Conservation (phyloP, 2,797 vertebrate genomes). For the Sarcophilus harrisii region DNA sequence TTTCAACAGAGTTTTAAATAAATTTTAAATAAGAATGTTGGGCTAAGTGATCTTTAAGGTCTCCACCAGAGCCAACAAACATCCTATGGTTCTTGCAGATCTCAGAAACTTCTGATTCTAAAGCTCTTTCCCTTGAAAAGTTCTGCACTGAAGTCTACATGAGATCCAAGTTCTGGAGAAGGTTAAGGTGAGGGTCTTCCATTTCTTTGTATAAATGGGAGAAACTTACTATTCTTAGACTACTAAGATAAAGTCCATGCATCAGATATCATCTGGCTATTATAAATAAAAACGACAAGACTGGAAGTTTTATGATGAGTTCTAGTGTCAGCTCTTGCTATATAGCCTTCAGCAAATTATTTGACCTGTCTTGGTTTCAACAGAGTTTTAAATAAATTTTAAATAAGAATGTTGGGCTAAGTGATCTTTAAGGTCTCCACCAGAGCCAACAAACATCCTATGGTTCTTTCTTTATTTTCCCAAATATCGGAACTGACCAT, state of each 20-base stretch:
- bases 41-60: neutral
- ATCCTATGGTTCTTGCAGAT: neutral
- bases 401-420: neutral
- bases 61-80: neutral
- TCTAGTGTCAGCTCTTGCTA: neutral
- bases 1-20: neutral
- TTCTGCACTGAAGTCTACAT: neutral
- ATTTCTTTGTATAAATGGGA: neutral
- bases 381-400: neutral
- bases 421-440: neutral
- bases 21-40: neutral
- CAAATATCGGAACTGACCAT: neutral
- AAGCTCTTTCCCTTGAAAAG: neutral
- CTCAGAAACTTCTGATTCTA: neutral
- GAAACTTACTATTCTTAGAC: neutral
- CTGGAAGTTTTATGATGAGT: neutral
- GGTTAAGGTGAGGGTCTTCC: neutral
- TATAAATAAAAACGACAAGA: neutral
- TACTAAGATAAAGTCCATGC: neutral
- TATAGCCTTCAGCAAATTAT: neutral
- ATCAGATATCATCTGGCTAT: neutral
- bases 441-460: neutral
- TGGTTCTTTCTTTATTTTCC: neutral
- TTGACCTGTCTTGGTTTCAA: neutral
- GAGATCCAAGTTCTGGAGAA: neutral